Conservation (phyloP, 2,888 invertebrate genomes). For the Callyntrura guangdongensis region DNA sequence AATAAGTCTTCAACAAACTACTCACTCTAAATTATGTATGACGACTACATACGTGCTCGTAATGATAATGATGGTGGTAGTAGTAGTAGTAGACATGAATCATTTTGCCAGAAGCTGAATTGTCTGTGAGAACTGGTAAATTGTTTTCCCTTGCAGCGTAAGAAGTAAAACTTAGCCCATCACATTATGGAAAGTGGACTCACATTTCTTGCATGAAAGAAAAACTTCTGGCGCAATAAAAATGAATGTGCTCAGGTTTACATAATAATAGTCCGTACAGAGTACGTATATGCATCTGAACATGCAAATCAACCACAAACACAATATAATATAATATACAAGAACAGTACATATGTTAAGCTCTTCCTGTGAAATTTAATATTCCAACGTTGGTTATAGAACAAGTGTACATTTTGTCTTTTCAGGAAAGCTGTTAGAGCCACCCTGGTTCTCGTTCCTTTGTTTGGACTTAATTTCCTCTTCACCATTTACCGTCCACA, state of each 20-base stretch:
- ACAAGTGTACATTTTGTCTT: slow-evolving; percentile 38
- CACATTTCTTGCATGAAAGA: slow-evolving; percentile 37
- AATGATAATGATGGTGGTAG: too few species aligned
- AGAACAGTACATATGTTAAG: background rate
- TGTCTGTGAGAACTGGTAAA: slow-evolving; percentile 44
- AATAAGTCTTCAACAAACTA: slow-evolving; percentile 26
- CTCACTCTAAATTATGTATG: too few species aligned
- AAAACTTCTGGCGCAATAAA: background rate
- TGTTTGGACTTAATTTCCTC: slow-evolving; percentile 87
- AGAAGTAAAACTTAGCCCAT: too few species aligned
- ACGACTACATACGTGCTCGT: background rate
- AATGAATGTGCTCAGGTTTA: background rate
- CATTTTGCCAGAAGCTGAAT: slow-evolving; percentile 64
- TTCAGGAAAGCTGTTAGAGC: slow-evolving; percentile 87
- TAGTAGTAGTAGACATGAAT: slow-evolving; percentile 57
- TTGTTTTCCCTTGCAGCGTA: slow-evolving; percentile 12
- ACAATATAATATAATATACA: too few species aligned
- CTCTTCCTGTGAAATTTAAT: slow-evolving; percentile 41
- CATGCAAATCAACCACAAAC: too few species aligned
- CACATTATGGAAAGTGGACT: too few species aligned
- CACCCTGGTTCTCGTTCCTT: slow-evolving; percentile 87
- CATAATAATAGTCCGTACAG: too few species aligned
- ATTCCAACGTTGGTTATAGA: slow-evolving; percentile 4
- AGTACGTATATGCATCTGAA: too few species aligned
- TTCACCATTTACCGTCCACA: slow-evolving; percentile 70